Evolutionary conservation across 2,888 invertebrate genomes (phyloP), one percentile per base, ranked within the genome.

Genomic region (Lasioglossum oenotherae): DNA sequence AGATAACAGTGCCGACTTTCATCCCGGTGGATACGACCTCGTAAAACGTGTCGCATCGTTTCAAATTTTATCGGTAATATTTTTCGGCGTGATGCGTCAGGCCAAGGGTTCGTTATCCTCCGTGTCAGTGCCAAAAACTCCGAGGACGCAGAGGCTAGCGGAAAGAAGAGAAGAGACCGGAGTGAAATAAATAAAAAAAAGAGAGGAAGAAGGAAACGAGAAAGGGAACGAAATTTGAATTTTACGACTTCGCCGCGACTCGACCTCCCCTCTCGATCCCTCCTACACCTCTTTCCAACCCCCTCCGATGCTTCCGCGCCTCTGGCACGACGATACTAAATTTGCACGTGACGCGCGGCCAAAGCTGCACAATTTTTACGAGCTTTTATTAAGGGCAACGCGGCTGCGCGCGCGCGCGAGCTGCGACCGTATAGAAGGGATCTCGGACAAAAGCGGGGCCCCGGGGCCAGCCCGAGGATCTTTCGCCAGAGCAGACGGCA

Each of bases 151-250:
- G 49, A 49, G 31, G 31, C 49, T 10, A 23, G 31, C 46, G 23
- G 27, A 46, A 46, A 44, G 31, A 19, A 19, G 41, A 31, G 44
- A 12, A 23, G 27, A 46, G 44, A 35, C n/a, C n/a, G 60, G 14
- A 38, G n/a, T 31, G 46, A 53, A 23, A 44, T 38, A 74, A 73
- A 44, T 27, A 31, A 64, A 69, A 57, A 19, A 27, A 6, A 31
- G n/a, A 64, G 73, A 44, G 64, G 16, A 31, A 8, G 35, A 67
- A 67, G 73, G 49, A 71, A 71, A 60, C 82, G 83, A 85, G 85
- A 88, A 67, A 67, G 73, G 57, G 73, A 71, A 67, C 82, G 83
- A 85, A 87, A 88, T 88, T 88, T 84, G 82, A 89, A 88, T 87
- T 84, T 84, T 85, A 88, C 78, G 85, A 90, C 49, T 69, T 38